Conservation (phyloP, 2,888 invertebrate species). For the Eutolmus rufibarbis region DNA sequence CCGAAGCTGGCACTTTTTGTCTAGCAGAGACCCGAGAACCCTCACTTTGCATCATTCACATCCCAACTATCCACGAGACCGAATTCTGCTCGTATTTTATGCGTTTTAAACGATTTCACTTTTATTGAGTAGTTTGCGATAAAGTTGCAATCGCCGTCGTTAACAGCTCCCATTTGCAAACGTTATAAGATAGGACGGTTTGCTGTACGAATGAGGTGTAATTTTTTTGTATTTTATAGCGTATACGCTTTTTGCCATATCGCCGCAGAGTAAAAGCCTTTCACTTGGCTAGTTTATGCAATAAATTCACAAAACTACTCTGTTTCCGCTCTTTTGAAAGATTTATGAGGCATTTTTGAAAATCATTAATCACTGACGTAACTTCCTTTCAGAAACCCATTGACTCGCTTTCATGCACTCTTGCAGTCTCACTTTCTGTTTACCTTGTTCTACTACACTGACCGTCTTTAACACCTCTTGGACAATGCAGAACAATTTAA, state of each 20-base stretch:
- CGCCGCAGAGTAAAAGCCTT: not conserved
- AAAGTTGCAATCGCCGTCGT: conserved; percentile 24
- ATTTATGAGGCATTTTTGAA: not conserved
- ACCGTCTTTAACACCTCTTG: not conserved
- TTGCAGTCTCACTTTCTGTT: not conserved
- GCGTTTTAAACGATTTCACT: conserved; percentile 31
- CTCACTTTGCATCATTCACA: conserved; percentile 4
- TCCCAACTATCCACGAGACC: not conserved
- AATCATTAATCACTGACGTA: not conserved
- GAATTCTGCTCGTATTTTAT: not conserved
- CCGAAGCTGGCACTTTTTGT: not conserved
- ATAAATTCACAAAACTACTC: not conserved
- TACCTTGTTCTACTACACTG: not conserved
- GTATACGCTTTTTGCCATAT: not conserved
- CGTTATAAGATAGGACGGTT: not conserved
- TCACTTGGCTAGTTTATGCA: not conserved
- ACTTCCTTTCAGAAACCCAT: not conserved
- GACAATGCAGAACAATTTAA: not conserved
- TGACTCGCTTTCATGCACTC: not conserved
- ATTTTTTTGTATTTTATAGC: not conserved
- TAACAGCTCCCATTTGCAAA: not conserved
- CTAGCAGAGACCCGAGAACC: not conserved
- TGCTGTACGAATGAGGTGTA: not conserved
- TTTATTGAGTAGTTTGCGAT: conserved; percentile 31
- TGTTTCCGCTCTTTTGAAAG: not conserved